Percentiles rank a stretch among this genome's conserved stretches.
These are phyloP conservation scores for Salpingus planirostris DNA, from an alignment of 2,888 invertebrate genomes.

Conservation along the genomic window DNA sequence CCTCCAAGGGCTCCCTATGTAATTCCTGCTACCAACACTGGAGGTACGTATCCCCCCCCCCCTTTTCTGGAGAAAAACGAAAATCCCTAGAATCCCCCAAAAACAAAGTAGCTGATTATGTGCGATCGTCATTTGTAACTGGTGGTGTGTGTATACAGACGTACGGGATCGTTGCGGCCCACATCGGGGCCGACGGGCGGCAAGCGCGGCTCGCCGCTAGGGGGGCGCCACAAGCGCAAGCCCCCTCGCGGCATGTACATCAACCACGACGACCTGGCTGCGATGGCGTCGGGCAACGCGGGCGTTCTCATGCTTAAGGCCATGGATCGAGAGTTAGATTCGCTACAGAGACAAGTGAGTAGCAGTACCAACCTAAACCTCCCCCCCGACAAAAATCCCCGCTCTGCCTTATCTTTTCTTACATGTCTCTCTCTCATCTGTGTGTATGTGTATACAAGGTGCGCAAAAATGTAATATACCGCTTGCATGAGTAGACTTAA, in stretches of 20 bases:
- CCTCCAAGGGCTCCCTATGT: slow-evolving; percentile 71
- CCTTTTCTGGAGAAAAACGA: not conserved
- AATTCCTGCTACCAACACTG: slow-evolving; percentile 78
- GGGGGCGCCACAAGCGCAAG: slow-evolving; percentile 61
- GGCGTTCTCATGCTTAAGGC: slow-evolving; percentile 80
- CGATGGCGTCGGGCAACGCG: slow-evolving; percentile 69
- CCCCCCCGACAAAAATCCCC: no score
- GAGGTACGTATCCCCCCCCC: slow-evolving; percentile 54
- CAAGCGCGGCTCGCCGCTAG: slow-evolving; percentile 46
- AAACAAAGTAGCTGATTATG: no score
- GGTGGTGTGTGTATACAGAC: slow-evolving; percentile 53
- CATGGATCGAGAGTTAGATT: slow-evolving; percentile 89
- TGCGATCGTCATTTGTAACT: no score
- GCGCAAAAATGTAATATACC: no score
- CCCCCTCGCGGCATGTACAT: slow-evolving; percentile 96
- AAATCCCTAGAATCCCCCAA: no score
- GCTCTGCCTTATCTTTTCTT: no score
- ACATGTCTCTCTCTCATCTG: no score
- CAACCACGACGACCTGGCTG: slow-evolving; percentile 92
- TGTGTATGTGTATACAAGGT: no score
- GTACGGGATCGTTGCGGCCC: slow-evolving; percentile 71
- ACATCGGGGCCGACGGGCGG: slow-evolving; percentile 59
- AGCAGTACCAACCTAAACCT: no score
- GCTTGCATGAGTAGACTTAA: no score
- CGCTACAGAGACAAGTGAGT: slow-evolving; percentile 93